phyloP scores from a whole-genome alignment of 2,888 invertebrate species.

The Hirtodrosophila alboralis region DNA sequence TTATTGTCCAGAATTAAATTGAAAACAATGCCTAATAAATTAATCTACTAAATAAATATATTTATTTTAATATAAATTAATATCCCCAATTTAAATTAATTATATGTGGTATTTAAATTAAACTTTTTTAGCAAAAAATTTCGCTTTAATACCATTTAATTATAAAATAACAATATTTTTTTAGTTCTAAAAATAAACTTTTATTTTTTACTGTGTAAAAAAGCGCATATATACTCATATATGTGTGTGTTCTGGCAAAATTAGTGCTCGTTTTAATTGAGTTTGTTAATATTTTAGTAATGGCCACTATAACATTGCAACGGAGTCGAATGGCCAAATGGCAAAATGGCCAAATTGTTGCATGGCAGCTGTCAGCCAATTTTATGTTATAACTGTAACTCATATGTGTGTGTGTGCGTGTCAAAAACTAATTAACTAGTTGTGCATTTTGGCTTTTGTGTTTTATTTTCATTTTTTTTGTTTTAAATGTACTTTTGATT shows the following conservation, averaged over 20 bases:
- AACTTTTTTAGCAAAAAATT: no score
- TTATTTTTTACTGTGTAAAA: no score
- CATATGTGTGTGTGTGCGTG: constrained; percentile 46
- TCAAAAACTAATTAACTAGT: constrained; percentile 74
- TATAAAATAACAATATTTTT: no score
- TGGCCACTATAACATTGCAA: constrained; percentile 55
- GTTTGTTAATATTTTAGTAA: constrained; percentile 79
- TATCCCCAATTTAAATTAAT: no score
- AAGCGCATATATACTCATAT: constrained; percentile 20
- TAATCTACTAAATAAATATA: no score
- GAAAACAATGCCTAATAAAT: no score
- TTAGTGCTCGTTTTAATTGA: constrained; percentile 75
- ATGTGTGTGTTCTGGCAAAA: constrained; percentile 42
- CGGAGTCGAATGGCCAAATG: constrained; percentile 33
- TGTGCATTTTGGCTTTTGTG: constrained; percentile 49
- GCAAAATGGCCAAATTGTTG: constrained; percentile 54
- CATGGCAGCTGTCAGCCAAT: constrained; percentile 75
- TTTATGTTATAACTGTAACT: constrained; percentile 54
- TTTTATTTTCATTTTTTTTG: constrained; percentile 26
- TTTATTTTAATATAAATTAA: no score
- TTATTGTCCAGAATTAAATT: no score
- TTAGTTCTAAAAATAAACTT: no score
- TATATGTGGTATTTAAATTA: no score
- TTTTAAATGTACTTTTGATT: constrained; percentile 58
- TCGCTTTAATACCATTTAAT: no score